Base-by-base conservation (phyloP, 2,113 vertebrate species). In the Panurus biarmicus region DNA sequence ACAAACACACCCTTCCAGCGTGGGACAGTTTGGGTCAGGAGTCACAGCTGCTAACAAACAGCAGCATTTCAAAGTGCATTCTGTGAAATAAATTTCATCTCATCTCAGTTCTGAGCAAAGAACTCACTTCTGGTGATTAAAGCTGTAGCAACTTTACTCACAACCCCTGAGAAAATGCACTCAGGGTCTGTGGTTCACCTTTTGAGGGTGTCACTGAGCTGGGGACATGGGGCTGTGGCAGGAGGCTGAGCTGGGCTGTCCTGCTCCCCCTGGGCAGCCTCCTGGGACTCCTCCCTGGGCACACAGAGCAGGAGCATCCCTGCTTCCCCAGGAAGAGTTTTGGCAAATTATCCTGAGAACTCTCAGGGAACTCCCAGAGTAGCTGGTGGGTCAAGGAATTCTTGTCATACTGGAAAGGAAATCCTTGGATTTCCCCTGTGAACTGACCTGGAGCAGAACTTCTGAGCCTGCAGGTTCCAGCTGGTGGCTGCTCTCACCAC, bases 131-230 rank as follows among this genome's bases (percentile, higher is more conserved):
- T 64, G 36, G 0, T 69, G 44, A 7, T 28, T 7, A 31, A 65
- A 76, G 67, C 45, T 66, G 61, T 3, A 18, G 56, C 16, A 22
- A 11, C 60, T 75, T 48, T 0, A 7, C 23, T 57, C 14, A 33
- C 29, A 48, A 0, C 10, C 38, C n/a, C 23, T 28, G 29, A 12
- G 50, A 12, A 26, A 50, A 29, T 3, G 1, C 0, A 1, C 1
- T 9, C 7, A 1, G 36, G 25, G 24, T 53, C 29, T 17, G 2
- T 23, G 53, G 5, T 9, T 29, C 65, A 12, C 12, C 38, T n/a
- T 29, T 1, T 1, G 50, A 25, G 70, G 48, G 20, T 50, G 70
- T 25, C 64, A 5, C 53, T 25, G 69, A 35, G 45, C 82, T 65
- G 84, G 60, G 73, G 33, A 2, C 1, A 0, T 3, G 67, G 54